These are phyloP conservation scores for Lagria hirta DNA, from an alignment of 2,888 invertebrate species.

Conservation along the genomic window DNA sequence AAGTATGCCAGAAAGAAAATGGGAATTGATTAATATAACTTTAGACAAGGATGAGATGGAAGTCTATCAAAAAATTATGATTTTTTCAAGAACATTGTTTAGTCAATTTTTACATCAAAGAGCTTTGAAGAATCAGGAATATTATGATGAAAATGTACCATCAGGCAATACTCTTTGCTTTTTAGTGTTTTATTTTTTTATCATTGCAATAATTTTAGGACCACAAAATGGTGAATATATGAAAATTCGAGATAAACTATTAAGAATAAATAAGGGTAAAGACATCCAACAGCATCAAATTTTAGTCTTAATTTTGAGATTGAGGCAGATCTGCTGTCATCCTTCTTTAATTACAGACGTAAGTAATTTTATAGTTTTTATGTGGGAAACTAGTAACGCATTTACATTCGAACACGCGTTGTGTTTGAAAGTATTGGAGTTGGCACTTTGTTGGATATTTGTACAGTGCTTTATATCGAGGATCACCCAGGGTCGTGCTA, in stretches of 20 bases:
- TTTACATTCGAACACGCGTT: no score
- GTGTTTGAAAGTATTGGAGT: no score
- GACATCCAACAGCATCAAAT: constrained; percentile 63
- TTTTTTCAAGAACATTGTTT: constrained; percentile 74
- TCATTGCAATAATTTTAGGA: no score
- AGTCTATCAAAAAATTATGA: constrained; percentile 75
- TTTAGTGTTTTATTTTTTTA: no score
- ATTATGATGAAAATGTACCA: constrained; percentile 20
- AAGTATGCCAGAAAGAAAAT: constrained; percentile 63
- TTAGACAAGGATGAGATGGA: constrained; percentile 71
- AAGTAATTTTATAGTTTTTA: no score
- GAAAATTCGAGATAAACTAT: constrained; percentile 66
- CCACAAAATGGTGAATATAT: constrained; percentile 44
- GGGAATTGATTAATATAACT: constrained; percentile 61
- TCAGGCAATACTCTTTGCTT: no score
- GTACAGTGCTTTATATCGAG: no score
- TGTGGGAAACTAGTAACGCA: no score
- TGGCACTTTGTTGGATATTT: no score
- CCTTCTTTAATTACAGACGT: constrained; percentile 7
- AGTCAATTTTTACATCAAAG: constrained; percentile 75
- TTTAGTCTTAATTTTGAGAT: constrained; percentile 76
- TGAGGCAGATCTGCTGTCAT: constrained; percentile 56
- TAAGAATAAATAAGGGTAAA: constrained; percentile 59
- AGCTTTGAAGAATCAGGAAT: constrained; percentile 64
- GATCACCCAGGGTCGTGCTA: no score